Percentiles rank a stretch among this genome's conserved stretches.
phyloP scores from a whole-genome alignment of 2,888 invertebrate genomes.

The Cryptocephalus primarius region DNA sequence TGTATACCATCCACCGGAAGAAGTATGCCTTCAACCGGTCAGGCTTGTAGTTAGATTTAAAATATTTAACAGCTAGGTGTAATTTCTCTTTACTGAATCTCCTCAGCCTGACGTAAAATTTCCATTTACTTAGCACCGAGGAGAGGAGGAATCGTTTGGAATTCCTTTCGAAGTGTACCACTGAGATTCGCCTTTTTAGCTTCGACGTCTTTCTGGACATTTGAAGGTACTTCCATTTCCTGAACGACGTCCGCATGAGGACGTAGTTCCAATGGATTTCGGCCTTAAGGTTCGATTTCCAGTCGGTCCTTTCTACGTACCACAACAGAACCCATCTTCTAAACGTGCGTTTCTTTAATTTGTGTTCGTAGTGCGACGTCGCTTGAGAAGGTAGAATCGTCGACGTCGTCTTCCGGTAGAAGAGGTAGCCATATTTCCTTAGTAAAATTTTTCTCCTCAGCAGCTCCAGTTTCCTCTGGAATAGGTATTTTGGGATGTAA shows the following conservation, averaged over 20 bases:
- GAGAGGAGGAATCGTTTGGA: slow-evolving; percentile 9
- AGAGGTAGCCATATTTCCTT: slow-evolving; percentile 23
- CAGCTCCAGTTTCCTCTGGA: slow-evolving; percentile 17
- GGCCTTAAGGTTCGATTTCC: slow-evolving; percentile 23
- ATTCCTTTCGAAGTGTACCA: slow-evolving; percentile 17
- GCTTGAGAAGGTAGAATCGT: slow-evolving; percentile 21
- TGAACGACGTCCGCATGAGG: slow-evolving; percentile 15
- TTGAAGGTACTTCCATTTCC: slow-evolving; percentile 17
- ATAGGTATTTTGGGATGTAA: slow-evolving; percentile 17
- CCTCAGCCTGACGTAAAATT: slow-evolving; percentile 12
- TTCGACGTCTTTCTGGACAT: slow-evolving; percentile 9
- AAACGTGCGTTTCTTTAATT: slow-evolving; percentile 15
- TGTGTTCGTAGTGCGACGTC: slow-evolving; percentile 10
- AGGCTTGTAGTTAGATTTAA: slow-evolving; percentile 17
- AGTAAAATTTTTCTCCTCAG: slow-evolving; percentile 17
- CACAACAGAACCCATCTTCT: slow-evolving; percentile 16
- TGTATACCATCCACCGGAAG: slow-evolving; percentile 17
- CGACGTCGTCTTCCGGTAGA: slow-evolving; percentile 22
- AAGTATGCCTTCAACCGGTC: slow-evolving; percentile 16
- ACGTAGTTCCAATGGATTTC: slow-evolving; percentile 21
- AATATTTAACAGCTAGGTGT: slow-evolving; percentile 15
- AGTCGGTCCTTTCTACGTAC: slow-evolving; percentile 21
- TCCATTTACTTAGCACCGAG: slow-evolving; percentile 17
- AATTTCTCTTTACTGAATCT: slow-evolving; percentile 12
- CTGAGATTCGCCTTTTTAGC: slow-evolving; percentile 17